These are phyloP conservation scores for Cathartes aura DNA, from an alignment of 2,113 vertebrate genomes.

Conservation along the genomic window DNA sequence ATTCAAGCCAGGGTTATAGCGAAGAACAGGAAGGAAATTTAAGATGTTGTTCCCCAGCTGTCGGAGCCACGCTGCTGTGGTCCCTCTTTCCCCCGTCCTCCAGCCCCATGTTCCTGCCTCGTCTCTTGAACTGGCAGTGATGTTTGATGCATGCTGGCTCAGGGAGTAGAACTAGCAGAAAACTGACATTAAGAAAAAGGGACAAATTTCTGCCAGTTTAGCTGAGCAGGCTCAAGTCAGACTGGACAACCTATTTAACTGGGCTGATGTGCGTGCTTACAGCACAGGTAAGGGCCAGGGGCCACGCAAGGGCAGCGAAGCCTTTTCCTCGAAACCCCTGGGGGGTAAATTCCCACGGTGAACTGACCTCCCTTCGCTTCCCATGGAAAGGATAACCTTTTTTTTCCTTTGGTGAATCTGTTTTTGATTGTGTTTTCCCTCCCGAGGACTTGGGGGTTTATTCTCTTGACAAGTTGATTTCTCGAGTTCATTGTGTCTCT, in stretches of 20 bases:
- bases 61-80: background rate
- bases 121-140: background rate
- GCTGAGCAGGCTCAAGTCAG: background rate
- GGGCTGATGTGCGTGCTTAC: background rate
- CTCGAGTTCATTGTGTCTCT: conserved; percentile 3
- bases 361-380: background rate
- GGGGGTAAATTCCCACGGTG: background rate
- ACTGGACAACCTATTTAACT: background rate
- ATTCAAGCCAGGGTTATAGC: background rate
- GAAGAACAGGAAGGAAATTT: background rate
- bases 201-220: background rate
- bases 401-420: background rate
- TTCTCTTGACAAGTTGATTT: conserved; percentile 4
- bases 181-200: background rate
- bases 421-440: background rate
- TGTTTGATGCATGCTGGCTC: background rate
- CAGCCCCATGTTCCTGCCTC: background rate
- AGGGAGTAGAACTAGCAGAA: background rate
- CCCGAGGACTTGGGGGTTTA: background rate
- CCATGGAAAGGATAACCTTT: background rate
- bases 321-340: background rate
- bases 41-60: background rate
- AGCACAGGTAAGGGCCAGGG: background rate
- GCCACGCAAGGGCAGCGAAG: background rate
- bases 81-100: background rate